A percentile compares a stretch with the other conserved stretches of the same genome.
Conservation (phyloP, 2,888 invertebrate genomes). For the Aphidius colemani region DNA sequence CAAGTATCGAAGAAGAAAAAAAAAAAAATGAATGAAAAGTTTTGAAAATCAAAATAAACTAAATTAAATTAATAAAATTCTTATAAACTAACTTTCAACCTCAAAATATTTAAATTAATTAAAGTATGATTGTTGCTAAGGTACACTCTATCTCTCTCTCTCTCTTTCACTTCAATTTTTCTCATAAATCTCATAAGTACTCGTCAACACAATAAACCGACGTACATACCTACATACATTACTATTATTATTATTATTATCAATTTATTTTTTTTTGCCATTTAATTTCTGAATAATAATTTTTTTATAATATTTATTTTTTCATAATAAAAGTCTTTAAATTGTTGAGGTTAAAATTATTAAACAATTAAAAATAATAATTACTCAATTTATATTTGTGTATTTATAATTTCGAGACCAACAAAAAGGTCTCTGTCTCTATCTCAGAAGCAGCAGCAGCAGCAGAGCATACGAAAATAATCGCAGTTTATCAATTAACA, state of each 20-base stretch:
- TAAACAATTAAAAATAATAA: too few species aligned
- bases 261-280: too few species aligned
- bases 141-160: background rate
- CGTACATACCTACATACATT: too few species aligned
- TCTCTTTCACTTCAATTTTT: background rate
- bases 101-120: background rate
- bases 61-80: background rate
- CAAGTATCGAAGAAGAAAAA: background rate
- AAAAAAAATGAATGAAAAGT: background rate
- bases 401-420: background rate
- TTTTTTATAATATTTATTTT: background rate
- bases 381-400: too few species aligned
- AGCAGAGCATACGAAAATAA: too few species aligned
- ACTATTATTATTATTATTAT: background rate
- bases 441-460: background rate
- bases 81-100: background rate
- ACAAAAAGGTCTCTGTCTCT: constrained; percentile 1
- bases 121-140: background rate
- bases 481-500: background rate
- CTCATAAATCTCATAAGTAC: too few species aligned
- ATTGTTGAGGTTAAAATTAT: constrained; percentile 16
- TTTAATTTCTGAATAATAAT: too few species aligned
- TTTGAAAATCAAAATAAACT: background rate
- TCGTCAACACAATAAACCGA: too few species aligned
- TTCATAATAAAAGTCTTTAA: constrained; percentile 8